Base-by-base conservation (phyloP, 1,140 invertebrate species). In the Trachymyrmex septentrionalis region DNA sequence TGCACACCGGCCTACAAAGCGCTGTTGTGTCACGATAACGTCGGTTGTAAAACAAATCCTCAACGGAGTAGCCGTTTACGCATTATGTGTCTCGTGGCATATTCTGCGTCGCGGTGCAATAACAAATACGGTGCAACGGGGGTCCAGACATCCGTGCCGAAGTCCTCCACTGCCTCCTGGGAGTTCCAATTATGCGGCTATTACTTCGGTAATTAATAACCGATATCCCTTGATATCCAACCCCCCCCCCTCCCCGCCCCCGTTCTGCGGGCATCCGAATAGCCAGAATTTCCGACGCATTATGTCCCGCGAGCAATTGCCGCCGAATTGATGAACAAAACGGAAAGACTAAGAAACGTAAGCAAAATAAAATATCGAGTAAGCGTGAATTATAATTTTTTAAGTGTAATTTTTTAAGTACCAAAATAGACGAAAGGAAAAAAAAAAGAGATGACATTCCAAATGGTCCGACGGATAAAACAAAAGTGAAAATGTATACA, bases 131-230 rank as follows among this genome's bases (percentile, higher is more conserved):
- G 7, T 30, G 27, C 53, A 78, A 63, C 53, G 69, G 72, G 72
- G 50, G 72, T 84, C n/a, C 85, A 38, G 24, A 14, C 34, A 73
- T 88, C 16, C 88, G 44, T 53, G 48, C 50, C 66, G 66, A 30
- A 86, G 69, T 21, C 50, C 85, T 12, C 27, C 50, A 44, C 9
- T 38, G 59, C 75, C 90, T 61, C 84, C 12, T 44, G 87, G 84
- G 90, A 71, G 69, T 72, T 69, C 88, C 86, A 91, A 92, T 92
- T 92, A 92, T 87, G 77, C 59, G 87, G 90, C 85, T 86, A 91
- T 92, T 92, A 91, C 87, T 88, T 91, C 80, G 88, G 86, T 92
- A 91, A 92, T 91, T 92, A 92, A 92, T 92, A 92, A 92, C 89
- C 88, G 85, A 88, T 88, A 86, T 75, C 69, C 85, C 77, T 87